Conservation (phyloP, 2,113 vertebrate species). For the Ursus arctos region DNA sequence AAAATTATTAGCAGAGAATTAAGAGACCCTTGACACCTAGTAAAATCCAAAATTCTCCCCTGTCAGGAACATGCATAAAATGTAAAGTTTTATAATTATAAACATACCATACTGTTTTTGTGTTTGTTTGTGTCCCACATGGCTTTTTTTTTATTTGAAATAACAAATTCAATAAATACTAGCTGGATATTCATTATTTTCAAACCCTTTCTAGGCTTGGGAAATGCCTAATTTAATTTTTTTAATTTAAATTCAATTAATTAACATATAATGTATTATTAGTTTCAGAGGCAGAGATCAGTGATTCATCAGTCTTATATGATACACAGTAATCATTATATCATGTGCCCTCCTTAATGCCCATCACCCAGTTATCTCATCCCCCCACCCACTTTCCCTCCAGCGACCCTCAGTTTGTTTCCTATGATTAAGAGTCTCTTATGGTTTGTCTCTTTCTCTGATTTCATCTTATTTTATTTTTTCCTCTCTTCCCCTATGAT, state of each 20-base stretch:
- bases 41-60: background rate
- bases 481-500: no score
- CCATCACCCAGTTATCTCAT: no score
- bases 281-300: no score
- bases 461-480: no score
- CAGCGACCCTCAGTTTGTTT: no score
- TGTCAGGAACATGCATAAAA: background rate
- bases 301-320: no score
- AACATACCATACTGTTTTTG: background rate
- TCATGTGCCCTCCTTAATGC: no score
- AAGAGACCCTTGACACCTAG: background rate
- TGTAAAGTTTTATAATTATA: background rate
- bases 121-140: background rate
- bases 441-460: no score
- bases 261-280: background rate
- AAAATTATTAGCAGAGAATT: slow-evolving; percentile 24
- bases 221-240: background rate
- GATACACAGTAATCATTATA: no score
- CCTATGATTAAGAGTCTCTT: no score
- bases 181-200: background rate
- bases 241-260: background rate
- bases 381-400: no score
- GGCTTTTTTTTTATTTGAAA: background rate
- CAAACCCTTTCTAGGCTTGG: background rate
- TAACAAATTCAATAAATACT: background rate